Evolutionary conservation across 2,113 vertebrate genomes (phyloP).

Genomic region (Paraplagusia blochii): DNA sequence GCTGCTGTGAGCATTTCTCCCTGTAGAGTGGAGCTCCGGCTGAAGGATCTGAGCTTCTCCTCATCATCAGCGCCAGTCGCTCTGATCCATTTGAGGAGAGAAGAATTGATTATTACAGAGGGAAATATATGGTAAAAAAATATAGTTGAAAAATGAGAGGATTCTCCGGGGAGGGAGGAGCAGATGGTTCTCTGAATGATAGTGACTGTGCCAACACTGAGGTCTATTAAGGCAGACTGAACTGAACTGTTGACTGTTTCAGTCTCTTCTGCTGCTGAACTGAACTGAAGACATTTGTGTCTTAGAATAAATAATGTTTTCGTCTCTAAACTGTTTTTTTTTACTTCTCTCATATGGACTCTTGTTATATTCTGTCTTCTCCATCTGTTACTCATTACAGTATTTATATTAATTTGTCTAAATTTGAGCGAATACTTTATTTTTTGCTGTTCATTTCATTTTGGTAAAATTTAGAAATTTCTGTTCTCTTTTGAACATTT

Average conservation of each 20-base stretch:
- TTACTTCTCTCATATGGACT: too few relatives aligned
- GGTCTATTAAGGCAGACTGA: slow-evolving; percentile 33
- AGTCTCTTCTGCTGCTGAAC: too few relatives aligned
- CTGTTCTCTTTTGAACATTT: too few relatives aligned
- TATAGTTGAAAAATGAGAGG: slow-evolving; percentile 10
- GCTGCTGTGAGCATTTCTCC: background rate
- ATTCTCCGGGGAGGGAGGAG: background rate
- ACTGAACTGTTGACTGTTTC: background rate
- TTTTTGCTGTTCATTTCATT: too few relatives aligned
- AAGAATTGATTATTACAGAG: slow-evolving; percentile 9
- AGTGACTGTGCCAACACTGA: slow-evolving; percentile 4
- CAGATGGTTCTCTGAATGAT: slow-evolving; percentile 7
- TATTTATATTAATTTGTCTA: too few relatives aligned
- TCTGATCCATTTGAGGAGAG: slow-evolving; percentile 9
- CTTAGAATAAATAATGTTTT: too few relatives aligned
- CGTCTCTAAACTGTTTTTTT: too few relatives aligned
- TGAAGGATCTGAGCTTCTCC: slow-evolving; percentile 2
- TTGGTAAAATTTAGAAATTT: too few relatives aligned
- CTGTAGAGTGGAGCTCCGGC: slow-evolving; percentile 5
- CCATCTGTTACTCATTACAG: too few relatives aligned
- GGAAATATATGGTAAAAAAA: background rate
- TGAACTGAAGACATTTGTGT: too few relatives aligned
- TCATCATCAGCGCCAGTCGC: slow-evolving; percentile 7
- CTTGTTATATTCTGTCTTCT: too few relatives aligned
- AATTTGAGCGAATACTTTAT: too few relatives aligned